A percentile compares a stretch with the other conserved stretches of the same genome.
Evolutionary conservation across 2,113 vertebrate genomes (phyloP).

Genomic region (Lasiurus borealis): DNA sequence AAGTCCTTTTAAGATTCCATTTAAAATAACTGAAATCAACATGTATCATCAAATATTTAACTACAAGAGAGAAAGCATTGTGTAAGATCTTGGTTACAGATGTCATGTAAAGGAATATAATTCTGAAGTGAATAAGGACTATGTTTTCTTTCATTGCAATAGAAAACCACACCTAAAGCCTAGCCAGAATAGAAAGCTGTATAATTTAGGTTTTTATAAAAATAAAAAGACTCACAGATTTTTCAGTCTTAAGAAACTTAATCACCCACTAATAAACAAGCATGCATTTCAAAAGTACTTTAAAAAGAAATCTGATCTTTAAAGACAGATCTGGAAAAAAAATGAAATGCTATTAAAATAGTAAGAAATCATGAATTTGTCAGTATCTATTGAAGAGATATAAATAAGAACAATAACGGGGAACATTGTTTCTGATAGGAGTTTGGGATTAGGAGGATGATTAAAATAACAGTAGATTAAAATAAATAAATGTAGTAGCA

Average conservation of each 20-base stretch:
- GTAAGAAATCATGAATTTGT: conserved; percentile 36
- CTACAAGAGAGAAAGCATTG: background rate
- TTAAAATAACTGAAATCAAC: conserved; percentile 31
- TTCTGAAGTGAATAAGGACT: background rate
- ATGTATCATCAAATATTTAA: background rate
- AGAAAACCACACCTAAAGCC: conserved; percentile 4
- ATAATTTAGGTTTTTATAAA: conserved; percentile 38
- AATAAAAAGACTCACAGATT: conserved; percentile 46
- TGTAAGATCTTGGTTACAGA: background rate
- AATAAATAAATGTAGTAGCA: background rate
- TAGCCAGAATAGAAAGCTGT: background rate
- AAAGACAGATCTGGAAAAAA: background rate
- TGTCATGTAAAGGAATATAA: background rate
- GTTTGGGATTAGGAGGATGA: background rate
- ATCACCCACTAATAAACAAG: background rate
- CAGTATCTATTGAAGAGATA: background rate
- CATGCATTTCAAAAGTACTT: background rate
- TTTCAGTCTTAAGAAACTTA: conserved; percentile 48
- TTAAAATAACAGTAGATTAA: conserved; percentile 32
- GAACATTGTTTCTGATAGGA: conserved; percentile 23
- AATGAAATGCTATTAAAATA: background rate
- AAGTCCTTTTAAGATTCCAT: background rate
- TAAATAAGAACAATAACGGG: conserved; percentile 3
- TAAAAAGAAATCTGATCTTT: conserved; percentile 26
- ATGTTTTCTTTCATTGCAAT: background rate